Base-by-base conservation (phyloP, 2,888 invertebrate species). In the Volucella zonaria region DNA sequence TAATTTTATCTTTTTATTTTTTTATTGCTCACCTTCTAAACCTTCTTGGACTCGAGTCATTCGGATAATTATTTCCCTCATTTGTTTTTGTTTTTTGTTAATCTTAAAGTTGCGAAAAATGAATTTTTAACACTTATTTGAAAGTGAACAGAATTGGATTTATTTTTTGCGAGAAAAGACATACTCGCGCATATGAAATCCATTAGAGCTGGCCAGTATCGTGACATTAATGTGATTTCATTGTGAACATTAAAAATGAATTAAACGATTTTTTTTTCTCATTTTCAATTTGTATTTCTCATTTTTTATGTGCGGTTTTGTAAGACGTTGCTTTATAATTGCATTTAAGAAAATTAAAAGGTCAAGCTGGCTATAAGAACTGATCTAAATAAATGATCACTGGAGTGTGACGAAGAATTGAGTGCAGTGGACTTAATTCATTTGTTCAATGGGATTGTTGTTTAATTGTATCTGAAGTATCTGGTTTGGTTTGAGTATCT, bases 191-290 rank as follows among this genome's bases (percentile, higher is more conserved):
- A 11, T 23, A 52, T 43, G 52, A 52, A 14, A 66, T 18, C 42
- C 14, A 54, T 66, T 52, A 52, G 11, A 1, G 23, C 47, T 40
- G n/a, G 14, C 10, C 4, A 11, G 38, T 67, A 14, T 58, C 10
- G 52, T 75, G 79, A 74, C 79, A 74, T 54, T 75, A 80, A 80
- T 80, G 59, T 38, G 66, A 23, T 67, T 67, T 75, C 12, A 23
- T 49, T 23, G 15, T n/a, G 75, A 9, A 74, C 74, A 80, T 80
- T 80, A 80, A 80, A 67, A 49, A 23, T 61, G 18, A 80, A 80
- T 80, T 80, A 80, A 61, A 12, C 38, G 31, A 49, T 47, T 31
- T 31, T 31, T 23, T 31, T 31, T 31, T 31, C 31, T 31, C 31
- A 31, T 31, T 31, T 31, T 31, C 0, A 31, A 31, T 31, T 31